Evolutionary conservation across 2,888 invertebrate genomes (phyloP), one percentile per base, ranked within the genome.

Genomic region (Willowsia nigromaculata): DNA sequence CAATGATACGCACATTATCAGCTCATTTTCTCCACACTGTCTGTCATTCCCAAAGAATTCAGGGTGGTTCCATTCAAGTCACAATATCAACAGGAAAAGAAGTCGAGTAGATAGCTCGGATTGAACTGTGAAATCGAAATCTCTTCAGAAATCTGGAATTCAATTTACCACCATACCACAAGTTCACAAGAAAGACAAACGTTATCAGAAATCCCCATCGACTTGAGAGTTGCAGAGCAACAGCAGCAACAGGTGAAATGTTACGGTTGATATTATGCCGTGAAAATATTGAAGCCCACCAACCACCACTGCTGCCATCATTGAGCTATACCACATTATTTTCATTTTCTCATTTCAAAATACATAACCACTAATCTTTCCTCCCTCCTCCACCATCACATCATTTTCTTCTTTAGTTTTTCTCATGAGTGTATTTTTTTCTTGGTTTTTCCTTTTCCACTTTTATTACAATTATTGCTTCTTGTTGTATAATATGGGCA

Each of bases 371-470:
- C n/a, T n/a, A n/a, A n/a, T n/a, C n/a, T n/a, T n/a, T n/a, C n/a
- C n/a, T n/a, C n/a, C n/a, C n/a, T n/a, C n/a, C n/a, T n/a, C n/a
- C n/a, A n/a, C n/a, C n/a, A n/a, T n/a, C n/a, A n/a, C n/a, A n/a
- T n/a, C n/a, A n/a, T n/a, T n/a, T n/a, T n/a, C n/a, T n/a, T n/a
- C n/a, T n/a, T 50, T 3, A 50, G 11, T 50, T 9, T 50, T 50
- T 15, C n/a, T 50, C 11, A 11, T 50, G 15, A 11, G 11, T 62
- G 4, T 62, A 5, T 22, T 62, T 27, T 25, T 33, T 33, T 33
- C n/a, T 68, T 68, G 68, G 68, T 30, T 68, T 68, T 68, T 68
- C 68, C 33, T n/a, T n/a, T n/a, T n/a, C n/a, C n/a, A 33, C 22
- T 68, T 62, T 68, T 68, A 27, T 68, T 33, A 68, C 33, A 30